Base-by-base conservation (phyloP, 2,888 invertebrate genomes). In the Seira sanloemensis region DNA sequence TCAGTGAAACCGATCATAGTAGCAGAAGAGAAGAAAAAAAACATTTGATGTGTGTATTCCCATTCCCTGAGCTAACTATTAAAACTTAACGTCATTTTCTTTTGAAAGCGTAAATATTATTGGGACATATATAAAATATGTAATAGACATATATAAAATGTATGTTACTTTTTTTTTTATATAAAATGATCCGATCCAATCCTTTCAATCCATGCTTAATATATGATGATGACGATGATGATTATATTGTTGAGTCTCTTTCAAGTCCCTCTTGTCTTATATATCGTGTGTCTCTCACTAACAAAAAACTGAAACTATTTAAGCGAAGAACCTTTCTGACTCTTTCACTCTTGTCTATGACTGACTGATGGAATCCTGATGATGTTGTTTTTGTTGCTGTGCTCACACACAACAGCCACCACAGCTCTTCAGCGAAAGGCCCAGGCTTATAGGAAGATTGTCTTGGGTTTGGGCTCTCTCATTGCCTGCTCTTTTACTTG, bases 291-390 rank as follows among this genome's bases (percentile, higher is more conserved):
- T n/a, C n/a, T n/a, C n/a, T n/a, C n/a, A n/a, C 50, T 50, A n/a
- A 12, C 9, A 62, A 62, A 23, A 62, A 62, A 62, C 62, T n/a
- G 21, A 62, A 62, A 62, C 67, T 76, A 37, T 62, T 27, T 27
- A 5, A 58, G 9, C 12, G 27, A 2, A 18, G 66, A 66, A 24
- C 5, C 62, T 54, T n/a, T n/a, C n/a, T n/a, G n/a, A n/a, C n/a
- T 76, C 75, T 68, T 62, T 62, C 62, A 62, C 75, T 76, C 37
- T 26, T 62, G 62, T 62, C 62, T 62, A 65, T 82, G 66, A 69
- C 75, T 81, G 81, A 77, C 72, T 82, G 77, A 78, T 74, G 72
- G 67, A 76, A 71, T 82, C 65, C 66, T 76, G 72, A 76, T 82
- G 82, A 77, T 82, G 77, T 67, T 67, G 27, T 46, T 37, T 21